phyloP scores from a whole-genome alignment of 2,797 vertebrate species.

The Lepus oiostolus region DNA sequence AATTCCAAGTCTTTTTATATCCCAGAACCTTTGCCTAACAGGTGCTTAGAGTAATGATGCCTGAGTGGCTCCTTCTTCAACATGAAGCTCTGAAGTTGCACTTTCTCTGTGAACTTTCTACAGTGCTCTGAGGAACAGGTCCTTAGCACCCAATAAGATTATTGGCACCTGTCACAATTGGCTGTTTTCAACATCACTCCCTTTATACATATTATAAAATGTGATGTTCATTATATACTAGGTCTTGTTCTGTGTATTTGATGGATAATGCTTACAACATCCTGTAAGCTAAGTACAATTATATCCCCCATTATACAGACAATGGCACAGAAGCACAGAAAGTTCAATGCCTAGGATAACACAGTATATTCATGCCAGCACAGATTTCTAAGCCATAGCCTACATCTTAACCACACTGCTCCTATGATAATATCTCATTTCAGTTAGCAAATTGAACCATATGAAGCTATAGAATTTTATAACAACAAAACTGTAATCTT shows the following conservation, averaged over 20 bases:
- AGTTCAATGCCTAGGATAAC: not conserved
- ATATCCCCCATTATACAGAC: not conserved
- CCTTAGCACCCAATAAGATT: not conserved
- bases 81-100: not conserved
- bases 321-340: not conserved
- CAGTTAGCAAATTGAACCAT: not conserved
- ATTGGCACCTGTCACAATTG: not conserved
- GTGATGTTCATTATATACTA: not conserved
- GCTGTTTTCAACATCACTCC: not conserved
- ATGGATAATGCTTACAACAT: not conserved
- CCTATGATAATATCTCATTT: not conserved
- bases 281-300: not conserved
- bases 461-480: not conserved
- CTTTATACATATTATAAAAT: not conserved
- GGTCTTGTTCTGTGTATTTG: not conserved
- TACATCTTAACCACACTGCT: not conserved
- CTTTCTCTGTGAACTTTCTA: not conserved
- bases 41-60: not conserved
- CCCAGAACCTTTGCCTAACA: conserved; percentile 3
- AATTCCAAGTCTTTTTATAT: not conserved
- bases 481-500: not conserved
- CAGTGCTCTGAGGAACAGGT: not conserved
- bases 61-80: not conserved
- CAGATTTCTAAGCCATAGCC: not conserved
- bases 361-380: not conserved